A percentile compares a stretch with the other conserved stretches of the same genome.
Conservation (phyloP, 2,113 vertebrate genomes). For the Natator depressus region DNA sequence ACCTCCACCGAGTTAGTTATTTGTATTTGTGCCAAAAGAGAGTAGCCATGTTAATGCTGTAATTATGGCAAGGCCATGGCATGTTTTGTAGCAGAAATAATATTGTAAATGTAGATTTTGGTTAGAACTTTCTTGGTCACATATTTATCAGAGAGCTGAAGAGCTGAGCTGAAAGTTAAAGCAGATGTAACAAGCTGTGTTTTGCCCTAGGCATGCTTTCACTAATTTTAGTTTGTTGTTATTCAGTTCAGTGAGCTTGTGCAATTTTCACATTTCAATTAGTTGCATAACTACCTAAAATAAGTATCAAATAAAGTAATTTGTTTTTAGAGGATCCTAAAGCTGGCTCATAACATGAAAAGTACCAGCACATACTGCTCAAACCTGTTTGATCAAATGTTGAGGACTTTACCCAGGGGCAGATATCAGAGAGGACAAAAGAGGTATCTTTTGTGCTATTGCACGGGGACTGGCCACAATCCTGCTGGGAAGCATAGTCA, state of each 20-base stretch:
- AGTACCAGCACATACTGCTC: not conserved
- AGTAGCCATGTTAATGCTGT: not conserved
- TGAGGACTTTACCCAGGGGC: not conserved
- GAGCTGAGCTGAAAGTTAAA: conserved; percentile 13
- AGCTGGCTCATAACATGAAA: not conserved
- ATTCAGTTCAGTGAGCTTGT: conserved; percentile 52
- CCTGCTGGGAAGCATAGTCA: not conserved
- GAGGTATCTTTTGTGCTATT: not conserved
- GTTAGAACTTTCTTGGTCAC: not conserved
- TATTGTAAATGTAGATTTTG: not conserved
- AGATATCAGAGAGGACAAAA: not conserved
- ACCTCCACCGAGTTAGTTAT: not conserved
- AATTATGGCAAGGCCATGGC: not conserved
- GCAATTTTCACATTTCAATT: conserved; percentile 56
- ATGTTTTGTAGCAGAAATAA: not conserved
- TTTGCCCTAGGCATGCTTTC: conserved; percentile 45
- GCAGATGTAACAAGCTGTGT: conserved; percentile 13
- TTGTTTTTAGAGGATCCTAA: not conserved
- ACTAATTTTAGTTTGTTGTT: conserved; percentile 51
- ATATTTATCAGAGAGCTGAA: not conserved
- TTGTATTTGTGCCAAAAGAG: not conserved
- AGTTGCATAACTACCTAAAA: conserved; percentile 50
- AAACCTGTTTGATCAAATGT: not conserved
- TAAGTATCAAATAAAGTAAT: not conserved
- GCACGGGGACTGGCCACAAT: not conserved